Percentiles rank a stretch among this genome's conserved stretches.
Evolutionary conservation across 2,797 vertebrate species (phyloP).

Genomic region (Spondyliosoma cantharus): DNA sequence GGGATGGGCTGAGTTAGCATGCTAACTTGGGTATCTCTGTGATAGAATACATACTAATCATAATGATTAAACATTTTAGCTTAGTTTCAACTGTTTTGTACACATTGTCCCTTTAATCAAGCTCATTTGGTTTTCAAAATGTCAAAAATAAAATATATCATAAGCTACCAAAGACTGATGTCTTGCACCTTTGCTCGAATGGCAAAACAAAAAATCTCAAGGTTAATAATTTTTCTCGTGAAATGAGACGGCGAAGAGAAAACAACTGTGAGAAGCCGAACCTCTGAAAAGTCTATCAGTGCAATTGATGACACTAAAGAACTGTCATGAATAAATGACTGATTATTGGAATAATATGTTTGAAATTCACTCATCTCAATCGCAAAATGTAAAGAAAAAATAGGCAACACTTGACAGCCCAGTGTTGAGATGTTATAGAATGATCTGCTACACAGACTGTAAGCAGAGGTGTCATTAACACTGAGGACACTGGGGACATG

Average conservation of each 20-base stretch:
- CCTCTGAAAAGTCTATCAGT: background rate
- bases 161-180: background rate
- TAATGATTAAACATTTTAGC: background rate
- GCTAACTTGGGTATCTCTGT: no score
- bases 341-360: background rate
- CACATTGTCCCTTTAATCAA: background rate
- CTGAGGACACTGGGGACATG: no score
- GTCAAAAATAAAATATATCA: background rate
- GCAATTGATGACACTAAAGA: background rate
- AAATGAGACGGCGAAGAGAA: background rate
- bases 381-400: no score
- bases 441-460: no score
- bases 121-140: background rate
- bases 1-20: no score
- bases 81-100: no score
- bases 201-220: background rate
- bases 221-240: background rate
- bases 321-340: background rate
- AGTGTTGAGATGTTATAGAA: no score
- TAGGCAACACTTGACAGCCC: no score
- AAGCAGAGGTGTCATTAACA: no score
- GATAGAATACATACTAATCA: no score
- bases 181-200: background rate
- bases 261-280: background rate
- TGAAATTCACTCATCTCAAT: no score